Percentiles rank a stretch among this genome's conserved stretches.
Conservation (phyloP, 2,113 vertebrate genomes). For the Periophthalmus modestus region DNA sequence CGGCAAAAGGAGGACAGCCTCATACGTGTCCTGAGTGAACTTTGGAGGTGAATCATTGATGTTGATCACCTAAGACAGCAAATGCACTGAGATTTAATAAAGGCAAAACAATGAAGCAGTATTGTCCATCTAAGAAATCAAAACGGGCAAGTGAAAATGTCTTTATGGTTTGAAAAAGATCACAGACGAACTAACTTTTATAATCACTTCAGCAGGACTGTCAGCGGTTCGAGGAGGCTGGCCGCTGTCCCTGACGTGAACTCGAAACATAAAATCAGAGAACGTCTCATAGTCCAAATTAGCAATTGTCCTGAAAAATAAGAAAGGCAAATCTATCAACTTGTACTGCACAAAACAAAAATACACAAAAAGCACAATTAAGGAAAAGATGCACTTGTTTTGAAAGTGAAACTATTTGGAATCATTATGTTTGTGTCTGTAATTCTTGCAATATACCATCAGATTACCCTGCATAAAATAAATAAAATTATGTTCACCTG, state of each 20-base stretch:
- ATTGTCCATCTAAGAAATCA: neutral
- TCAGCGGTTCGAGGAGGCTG: constrained; percentile 87
- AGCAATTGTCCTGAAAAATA: constrained; percentile 80
- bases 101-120: neutral
- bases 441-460: too few species aligned
- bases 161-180: neutral
- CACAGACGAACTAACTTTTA: constrained; percentile 72
- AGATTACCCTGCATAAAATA: too few species aligned
- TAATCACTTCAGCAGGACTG: constrained; percentile 86
- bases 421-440: too few species aligned
- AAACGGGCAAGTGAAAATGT: constrained; percentile 4
- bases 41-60: constrained; percentile 94
- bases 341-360: neutral
- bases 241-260: constrained; percentile 92
- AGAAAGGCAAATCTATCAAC: neutral
- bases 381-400: neutral
- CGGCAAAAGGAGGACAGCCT: constrained; percentile 88
- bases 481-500: too few species aligned
- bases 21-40: constrained; percentile 89
- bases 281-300: constrained; percentile 91
- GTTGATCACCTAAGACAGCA: constrained; percentile 79
- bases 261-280: constrained; percentile 87
- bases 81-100: neutral
- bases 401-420: neutral
- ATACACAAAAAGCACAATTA: neutral